phyloP scores from a whole-genome alignment of 1,140 invertebrate species.

The Anastrepha obliqua region DNA sequence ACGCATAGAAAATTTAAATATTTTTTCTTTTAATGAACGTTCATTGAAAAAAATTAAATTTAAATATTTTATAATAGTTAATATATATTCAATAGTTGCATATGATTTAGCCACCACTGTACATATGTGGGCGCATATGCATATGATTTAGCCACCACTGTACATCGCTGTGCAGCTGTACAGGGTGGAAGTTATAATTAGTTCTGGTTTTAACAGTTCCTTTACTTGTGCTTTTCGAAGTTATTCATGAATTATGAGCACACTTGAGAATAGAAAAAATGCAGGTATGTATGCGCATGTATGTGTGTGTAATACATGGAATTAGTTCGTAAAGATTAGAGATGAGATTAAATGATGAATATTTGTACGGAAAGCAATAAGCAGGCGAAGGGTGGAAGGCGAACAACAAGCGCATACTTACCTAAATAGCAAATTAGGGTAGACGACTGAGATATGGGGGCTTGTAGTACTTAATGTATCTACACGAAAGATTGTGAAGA shows the following conservation, averaged over 20 bases:
- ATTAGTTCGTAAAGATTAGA: slow-evolving; percentile 56
- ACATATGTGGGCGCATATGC: no score
- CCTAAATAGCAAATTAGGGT: no score
- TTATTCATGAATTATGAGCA: slow-evolving; percentile 44
- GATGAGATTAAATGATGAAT: slow-evolving; percentile 54
- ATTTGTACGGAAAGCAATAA: not conserved
- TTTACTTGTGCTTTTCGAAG: slow-evolving; percentile 42
- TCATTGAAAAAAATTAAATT: no score
- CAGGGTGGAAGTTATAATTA: slow-evolving; percentile 56
- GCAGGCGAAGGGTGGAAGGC: not conserved
- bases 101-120: not conserved
- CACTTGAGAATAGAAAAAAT: slow-evolving; percentile 36
- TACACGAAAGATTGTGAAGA: no score
- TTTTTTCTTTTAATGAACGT: no score
- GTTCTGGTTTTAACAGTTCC: slow-evolving; percentile 53
- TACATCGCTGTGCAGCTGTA: slow-evolving; percentile 14
- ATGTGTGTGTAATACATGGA: not conserved
- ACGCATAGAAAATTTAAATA: no score
- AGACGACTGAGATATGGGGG: no score
- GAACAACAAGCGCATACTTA: no score
- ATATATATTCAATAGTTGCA: not conserved
- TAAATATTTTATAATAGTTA: no score
- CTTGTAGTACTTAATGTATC: no score
- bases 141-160: not conserved
- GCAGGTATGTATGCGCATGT: not conserved